phyloP scores from a whole-genome alignment of 2,797 vertebrate species.

The Poeciliopsis presidionis region DNA sequence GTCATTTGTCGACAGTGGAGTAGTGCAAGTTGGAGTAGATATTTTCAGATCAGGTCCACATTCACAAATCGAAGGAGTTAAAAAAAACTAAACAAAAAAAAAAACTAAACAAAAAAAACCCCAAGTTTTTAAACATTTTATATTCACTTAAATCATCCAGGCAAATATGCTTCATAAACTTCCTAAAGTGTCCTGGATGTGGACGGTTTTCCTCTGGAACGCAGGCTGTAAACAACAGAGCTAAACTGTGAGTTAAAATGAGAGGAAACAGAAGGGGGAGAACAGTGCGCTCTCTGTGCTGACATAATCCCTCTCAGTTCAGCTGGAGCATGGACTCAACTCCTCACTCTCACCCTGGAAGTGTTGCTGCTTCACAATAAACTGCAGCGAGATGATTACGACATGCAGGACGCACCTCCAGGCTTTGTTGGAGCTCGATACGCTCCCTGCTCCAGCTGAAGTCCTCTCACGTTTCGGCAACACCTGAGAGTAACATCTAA shows the following conservation, averaged over 20 bases:
- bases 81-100: not conserved
- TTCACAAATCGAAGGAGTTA: not conserved
- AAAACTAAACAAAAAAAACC: too few relatives aligned
- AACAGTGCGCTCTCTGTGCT: constrained; percentile 71
- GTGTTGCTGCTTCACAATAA: constrained; percentile 58
- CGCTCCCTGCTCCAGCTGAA: constrained; percentile 37
- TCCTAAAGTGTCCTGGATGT: constrained; percentile 5
- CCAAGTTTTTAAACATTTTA: not conserved
- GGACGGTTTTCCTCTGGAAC: constrained; percentile 39
- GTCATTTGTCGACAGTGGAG: constrained; percentile 36
- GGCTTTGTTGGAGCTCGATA: constrained; percentile 51
- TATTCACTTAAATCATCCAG: not conserved
- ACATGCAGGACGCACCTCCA: constrained; percentile 31
- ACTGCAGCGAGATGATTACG: constrained; percentile 43
- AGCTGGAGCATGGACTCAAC: constrained; percentile 57
- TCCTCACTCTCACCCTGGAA: constrained; percentile 48
- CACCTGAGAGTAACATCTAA: constrained; percentile 33
- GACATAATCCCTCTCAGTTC: constrained; percentile 73
- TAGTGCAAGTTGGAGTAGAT: constrained; percentile 42
- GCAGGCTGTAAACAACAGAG: constrained; percentile 51
- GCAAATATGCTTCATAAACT: not conserved
- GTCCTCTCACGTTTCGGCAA: constrained; percentile 54
- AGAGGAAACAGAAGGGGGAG: constrained; percentile 45
- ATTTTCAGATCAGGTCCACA: constrained; percentile 21
- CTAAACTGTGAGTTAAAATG: constrained; percentile 32